Evolutionary conservation across 2,113 vertebrate species (phyloP).

Genomic region (Jaculus jaculus): DNA sequence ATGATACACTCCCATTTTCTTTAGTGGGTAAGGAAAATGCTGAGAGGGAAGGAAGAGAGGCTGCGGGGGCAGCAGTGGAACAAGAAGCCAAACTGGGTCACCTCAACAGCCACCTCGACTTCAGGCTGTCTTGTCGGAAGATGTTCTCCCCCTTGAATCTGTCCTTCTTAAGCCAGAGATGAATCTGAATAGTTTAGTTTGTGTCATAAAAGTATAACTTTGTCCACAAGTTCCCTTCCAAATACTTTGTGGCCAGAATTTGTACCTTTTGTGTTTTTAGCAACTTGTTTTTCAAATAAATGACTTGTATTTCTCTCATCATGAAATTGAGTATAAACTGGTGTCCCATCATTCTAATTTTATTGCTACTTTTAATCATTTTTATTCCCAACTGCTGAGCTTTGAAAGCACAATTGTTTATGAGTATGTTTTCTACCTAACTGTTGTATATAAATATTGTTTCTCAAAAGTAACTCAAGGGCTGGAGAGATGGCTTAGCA

Average conservation of each 20-base stretch:
- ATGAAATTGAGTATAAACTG: not conserved
- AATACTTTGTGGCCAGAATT: not conserved
- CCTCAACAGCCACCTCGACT: too few species aligned
- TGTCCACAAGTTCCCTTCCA: accelerated
- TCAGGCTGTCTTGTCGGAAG: not conserved
- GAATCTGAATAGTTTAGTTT: not conserved
- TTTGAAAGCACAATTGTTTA: slow-evolving; percentile 22
- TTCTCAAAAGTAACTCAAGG: not conserved
- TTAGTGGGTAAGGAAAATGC: not conserved
- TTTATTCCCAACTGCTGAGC: not conserved
- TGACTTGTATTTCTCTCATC: not conserved
- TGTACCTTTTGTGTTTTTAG: accelerated
- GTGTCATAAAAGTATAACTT: not conserved
- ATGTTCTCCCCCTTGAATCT: too few species aligned
- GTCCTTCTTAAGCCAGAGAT: accelerated
- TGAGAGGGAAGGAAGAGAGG: not conserved
- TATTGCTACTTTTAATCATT: not conserved
- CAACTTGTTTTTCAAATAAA: not conserved
- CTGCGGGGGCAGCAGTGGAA: too few species aligned
- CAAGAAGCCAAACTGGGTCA: not conserved
- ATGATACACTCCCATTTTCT: not conserved
- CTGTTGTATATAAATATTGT: not conserved
- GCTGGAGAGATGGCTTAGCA: too few species aligned
- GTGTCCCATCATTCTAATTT: not conserved
- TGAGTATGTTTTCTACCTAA: not conserved